Conservation (phyloP, 2,797 vertebrate genomes). For the Bucorvus abyssinicus region DNA sequence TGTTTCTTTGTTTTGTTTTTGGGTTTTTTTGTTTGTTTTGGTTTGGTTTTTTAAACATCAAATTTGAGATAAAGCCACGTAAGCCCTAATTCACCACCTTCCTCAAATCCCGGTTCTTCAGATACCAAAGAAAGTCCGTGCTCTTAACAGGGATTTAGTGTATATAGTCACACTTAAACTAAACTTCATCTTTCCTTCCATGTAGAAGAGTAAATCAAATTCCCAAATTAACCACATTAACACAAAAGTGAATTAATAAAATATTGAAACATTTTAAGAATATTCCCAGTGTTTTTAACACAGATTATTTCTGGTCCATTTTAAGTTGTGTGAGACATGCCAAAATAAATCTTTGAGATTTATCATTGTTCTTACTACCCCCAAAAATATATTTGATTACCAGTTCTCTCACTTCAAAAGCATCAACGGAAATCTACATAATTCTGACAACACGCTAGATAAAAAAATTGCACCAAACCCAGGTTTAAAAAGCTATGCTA, state of each 20-base stretch:
- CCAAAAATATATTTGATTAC: background rate
- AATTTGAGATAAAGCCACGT: background rate
- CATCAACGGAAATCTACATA: background rate
- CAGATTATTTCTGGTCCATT: background rate
- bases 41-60: background rate
- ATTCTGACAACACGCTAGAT: conserved; percentile 12
- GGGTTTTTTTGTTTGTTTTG: background rate
- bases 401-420: background rate
- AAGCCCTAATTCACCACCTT: background rate
- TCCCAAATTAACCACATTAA: background rate
- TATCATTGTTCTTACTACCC: background rate
- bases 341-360: background rate
- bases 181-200: background rate
- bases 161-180: background rate
- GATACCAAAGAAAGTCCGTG: background rate
- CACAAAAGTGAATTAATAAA: background rate
- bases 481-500: background rate
- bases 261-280: background rate
- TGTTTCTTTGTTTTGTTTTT: background rate
- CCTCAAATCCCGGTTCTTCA: background rate
- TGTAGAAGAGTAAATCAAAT: background rate
- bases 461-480: conserved; percentile 14
- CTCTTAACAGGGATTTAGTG: background rate
- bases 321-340: background rate
- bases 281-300: background rate